Conservation (phyloP, 2,113 vertebrate species). For the Gasterosteus nipponicus region DNA sequence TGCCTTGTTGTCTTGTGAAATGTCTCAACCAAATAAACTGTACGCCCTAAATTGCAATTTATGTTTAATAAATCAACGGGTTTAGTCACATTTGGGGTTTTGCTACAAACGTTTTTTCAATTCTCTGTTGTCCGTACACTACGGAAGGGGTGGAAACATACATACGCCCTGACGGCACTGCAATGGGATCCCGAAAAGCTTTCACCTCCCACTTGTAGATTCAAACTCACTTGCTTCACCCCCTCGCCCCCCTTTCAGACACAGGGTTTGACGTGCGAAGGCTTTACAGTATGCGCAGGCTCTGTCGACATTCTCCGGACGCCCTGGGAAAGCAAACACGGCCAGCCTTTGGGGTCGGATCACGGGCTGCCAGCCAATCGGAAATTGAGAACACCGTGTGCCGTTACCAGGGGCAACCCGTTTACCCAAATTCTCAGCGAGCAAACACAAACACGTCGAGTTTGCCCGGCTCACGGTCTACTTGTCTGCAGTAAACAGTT, state of each 20-base stretch:
- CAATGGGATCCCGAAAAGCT: background rate
- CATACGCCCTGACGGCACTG: background rate
- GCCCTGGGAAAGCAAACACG: conserved; percentile 69
- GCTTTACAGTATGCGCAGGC: conserved; percentile 30
- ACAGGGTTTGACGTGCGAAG: conserved; percentile 1
- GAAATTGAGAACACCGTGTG: conserved; percentile 65
- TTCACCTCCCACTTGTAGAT: background rate
- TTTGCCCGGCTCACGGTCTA: conserved; percentile 55
- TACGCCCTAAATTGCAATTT: background rate
- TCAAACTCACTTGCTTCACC: background rate
- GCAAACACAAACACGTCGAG: conserved; percentile 66
- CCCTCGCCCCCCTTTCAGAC: background rate
- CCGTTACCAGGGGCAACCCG: conserved; percentile 77
- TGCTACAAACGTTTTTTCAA: background rate
- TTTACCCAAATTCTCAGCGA: conserved; percentile 74
- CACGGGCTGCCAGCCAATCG: conserved; percentile 71
- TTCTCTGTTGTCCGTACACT: background rate
- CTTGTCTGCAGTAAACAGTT: conserved; percentile 39
- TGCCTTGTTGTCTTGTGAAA: conserved; percentile 37
- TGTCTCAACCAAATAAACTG: background rate
- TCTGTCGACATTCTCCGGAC: conserved; percentile 57
- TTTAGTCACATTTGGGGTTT: background rate
- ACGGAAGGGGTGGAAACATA: background rate
- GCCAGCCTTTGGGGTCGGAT: conserved; percentile 55
- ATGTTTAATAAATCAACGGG: background rate